phyloP scores from a whole-genome alignment of 2,113 vertebrate genomes.

The Butorides virescens region DNA sequence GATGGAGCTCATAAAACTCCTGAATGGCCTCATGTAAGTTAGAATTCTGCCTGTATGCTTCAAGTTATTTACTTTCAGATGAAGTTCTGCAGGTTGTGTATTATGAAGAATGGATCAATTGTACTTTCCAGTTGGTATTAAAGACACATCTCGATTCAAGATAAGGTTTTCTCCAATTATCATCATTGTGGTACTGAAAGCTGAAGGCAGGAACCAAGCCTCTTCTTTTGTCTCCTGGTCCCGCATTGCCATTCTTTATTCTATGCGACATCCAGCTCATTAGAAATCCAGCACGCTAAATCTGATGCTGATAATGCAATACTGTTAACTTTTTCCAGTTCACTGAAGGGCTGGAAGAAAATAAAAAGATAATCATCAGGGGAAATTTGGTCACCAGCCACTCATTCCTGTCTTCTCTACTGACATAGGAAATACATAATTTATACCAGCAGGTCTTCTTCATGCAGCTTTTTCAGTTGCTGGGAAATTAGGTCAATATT shows the following conservation, averaged over 20 bases:
- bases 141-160: not conserved
- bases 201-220: not conserved
- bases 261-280: not conserved
- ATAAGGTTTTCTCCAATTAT: not conserved
- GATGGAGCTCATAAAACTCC: not conserved
- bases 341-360: not conserved
- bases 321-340: not conserved
- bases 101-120: not conserved
- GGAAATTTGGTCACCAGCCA: not conserved
- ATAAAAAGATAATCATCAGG: not conserved
- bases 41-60: not conserved
- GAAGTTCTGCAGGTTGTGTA: not conserved
- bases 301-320: not conserved
- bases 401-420: not conserved
- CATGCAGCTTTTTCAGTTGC: not conserved
- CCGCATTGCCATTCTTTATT: not conserved
- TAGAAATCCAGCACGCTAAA: not conserved
- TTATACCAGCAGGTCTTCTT: not conserved
- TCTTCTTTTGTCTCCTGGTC: not conserved
- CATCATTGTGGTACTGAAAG: not conserved
- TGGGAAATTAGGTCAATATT: constrained; percentile 45
- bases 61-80: not conserved
- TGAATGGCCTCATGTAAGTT: accelerated
- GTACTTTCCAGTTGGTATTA: not conserved
- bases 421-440: constrained; percentile 16